Percentiles rank a stretch among this genome's conserved stretches.
Conservation (phyloP, 2,888 invertebrate species). For the Agonopterix arenella region DNA sequence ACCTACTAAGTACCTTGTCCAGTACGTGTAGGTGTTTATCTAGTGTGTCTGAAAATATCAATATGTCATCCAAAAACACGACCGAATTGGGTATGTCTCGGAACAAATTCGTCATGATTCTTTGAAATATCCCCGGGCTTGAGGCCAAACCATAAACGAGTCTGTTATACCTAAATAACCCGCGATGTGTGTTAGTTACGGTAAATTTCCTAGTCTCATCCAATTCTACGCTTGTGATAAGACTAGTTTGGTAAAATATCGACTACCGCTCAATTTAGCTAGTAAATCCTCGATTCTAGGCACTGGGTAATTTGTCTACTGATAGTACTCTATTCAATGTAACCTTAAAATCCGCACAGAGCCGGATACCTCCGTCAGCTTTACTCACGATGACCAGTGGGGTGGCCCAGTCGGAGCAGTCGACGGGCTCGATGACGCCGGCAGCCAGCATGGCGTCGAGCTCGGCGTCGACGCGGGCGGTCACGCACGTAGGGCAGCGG, state of each 20-base stretch:
- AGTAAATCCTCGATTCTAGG: conserved; percentile 4
- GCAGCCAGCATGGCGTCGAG: conserved; percentile 5
- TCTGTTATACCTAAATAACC: background rate
- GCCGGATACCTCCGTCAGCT: conserved; percentile 1
- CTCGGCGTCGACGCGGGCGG: conserved; percentile 5
- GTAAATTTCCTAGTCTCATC: background rate
- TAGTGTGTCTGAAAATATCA: background rate
- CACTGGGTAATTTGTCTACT: background rate
- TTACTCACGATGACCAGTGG: conserved; percentile 1
- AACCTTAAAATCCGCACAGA: conserved; percentile 8
- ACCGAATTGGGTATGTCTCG: background rate
- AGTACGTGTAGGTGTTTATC: background rate
- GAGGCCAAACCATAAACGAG: background rate
- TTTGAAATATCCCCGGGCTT: background rate
- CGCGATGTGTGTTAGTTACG: background rate
- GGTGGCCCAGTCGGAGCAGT: conserved; percentile 4
- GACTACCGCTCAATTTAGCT: background rate
- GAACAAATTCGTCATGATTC: background rate
- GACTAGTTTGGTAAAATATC: conserved; percentile 4
- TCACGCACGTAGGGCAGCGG: conserved; percentile 4
- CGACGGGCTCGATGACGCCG: conserved; percentile 6
- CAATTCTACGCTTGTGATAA: conserved; percentile 4
- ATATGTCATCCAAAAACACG: background rate
- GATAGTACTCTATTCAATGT: conserved; percentile 1
- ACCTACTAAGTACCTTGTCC: background rate